phyloP scores from a whole-genome alignment of 2,888 invertebrate genomes.

The Pyrrhosoma nymphula region DNA sequence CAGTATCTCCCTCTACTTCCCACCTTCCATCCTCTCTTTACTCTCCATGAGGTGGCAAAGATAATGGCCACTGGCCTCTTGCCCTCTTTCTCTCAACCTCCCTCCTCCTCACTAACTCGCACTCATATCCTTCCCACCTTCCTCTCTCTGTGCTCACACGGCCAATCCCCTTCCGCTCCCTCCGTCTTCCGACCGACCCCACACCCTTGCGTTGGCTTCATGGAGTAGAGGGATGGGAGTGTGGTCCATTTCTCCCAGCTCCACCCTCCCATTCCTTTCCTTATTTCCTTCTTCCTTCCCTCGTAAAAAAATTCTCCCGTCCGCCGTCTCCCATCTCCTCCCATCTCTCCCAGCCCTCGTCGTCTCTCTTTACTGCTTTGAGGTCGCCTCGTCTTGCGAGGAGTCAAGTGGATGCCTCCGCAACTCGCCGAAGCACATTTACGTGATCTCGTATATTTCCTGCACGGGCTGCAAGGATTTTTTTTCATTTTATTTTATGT shows the following conservation, averaged over 20 bases:
- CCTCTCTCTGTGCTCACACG: neutral
- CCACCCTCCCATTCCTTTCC: neutral
- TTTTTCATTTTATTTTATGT: neutral
- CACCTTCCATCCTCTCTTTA: neutral
- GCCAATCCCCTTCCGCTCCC: neutral
- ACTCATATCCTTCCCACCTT: neutral
- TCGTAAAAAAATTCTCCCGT: slow-evolving; percentile 16
- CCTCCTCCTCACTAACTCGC: too few relatives aligned
- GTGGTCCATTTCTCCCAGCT: neutral
- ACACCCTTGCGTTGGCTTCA: neutral
- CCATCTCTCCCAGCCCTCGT: neutral
- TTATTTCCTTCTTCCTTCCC: neutral
- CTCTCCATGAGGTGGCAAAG: neutral
- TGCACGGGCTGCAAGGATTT: neutral
- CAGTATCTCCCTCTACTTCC: neutral
- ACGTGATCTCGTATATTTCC: neutral
- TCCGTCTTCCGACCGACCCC: neutral
- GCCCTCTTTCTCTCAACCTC: neutral
- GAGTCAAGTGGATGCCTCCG: neutral
- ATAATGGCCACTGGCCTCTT: slow-evolving; percentile 27
- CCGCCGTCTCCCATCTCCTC: neutral
- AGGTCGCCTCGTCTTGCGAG: neutral
- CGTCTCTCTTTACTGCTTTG: neutral
- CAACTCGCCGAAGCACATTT: neutral
- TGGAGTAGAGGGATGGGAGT: too few relatives aligned